Base-by-base conservation (phyloP, 2,113 vertebrate genomes). In the Cranoglanis bouderius region DNA sequence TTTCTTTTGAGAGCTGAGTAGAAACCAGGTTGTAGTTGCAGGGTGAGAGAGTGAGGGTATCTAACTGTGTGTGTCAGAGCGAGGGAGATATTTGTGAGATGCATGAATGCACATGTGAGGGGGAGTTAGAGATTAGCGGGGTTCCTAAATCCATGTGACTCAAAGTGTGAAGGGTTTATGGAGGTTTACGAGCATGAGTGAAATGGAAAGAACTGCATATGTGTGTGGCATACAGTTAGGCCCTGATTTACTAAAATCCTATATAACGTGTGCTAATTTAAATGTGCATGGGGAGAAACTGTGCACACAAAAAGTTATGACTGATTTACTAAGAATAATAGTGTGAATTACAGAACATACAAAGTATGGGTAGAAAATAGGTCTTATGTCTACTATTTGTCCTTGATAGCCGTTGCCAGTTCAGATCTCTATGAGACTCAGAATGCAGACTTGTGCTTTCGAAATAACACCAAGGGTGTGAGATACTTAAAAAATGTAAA, bases 111-210 rank as follows among this genome's bases (percentile, higher is more conserved):
- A 80, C 61, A 81, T 87, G 53, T 74, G 90, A 55, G 38, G 77
- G 81, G 38, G 89, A 24, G 57, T 19, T 38, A 43, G 85, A 63
- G 61, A 85, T 87, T 86, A 88, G 78, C 63, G 88, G 70, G 85
- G 40, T 84, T 85, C 38, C 53, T 86, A 77, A 63, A 53, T 82
- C 35, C n/a, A 43, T 84, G 55, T 83, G 85, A 90, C 51, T 78
- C 55, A 88, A 91, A 85, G 85, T 88, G 84, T 86, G 67, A 87
- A 67, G 86, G 55, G 89, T 92, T 91, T 90, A 88, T 81, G 88
- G 89, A 88, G 75, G 88, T 88, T 53, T 86, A 85, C 87, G 91
- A 89, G 92, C 89, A 91, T 89, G 57, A 86, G 82, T 53, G 70
- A 90, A 84, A 89, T 85, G 87, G 89, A 82, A 82, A 87, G 87